Conservation (phyloP, 2,888 invertebrate species). For the Mythimna albipuncta region DNA sequence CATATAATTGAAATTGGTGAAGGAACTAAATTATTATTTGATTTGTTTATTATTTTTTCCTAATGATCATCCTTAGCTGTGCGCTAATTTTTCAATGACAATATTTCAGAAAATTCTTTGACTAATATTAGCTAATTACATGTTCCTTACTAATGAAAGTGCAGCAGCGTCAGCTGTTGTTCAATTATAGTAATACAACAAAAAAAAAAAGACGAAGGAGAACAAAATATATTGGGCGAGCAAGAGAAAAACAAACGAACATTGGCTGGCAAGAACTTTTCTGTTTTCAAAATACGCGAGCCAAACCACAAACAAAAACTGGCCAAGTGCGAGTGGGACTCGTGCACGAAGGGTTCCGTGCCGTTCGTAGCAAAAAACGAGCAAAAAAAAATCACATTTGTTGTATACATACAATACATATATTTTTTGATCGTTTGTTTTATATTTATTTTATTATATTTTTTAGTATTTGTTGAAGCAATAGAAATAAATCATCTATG, state of each 20-base stretch:
- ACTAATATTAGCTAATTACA: not conserved
- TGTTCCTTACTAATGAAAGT: not conserved
- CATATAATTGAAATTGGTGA: no score
- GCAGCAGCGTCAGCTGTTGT: not conserved
- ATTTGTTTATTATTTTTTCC: not conserved
- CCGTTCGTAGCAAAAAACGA: no score
- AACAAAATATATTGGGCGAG: conserved; percentile 3
- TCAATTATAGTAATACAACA: not conserved
- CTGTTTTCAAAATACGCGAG: conserved; percentile 26
- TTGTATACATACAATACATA: no score
- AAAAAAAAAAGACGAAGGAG: not conserved
- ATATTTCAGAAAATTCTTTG: not conserved
- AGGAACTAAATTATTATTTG: no score
- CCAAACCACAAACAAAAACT: not conserved
- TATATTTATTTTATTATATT: no score
- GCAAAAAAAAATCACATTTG: no score
- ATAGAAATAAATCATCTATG: no score
- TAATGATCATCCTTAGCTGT: not conserved
- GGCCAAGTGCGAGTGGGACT: no score
- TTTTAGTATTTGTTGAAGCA: no score
- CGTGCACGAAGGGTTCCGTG: no score
- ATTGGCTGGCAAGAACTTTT: conserved; percentile 10
- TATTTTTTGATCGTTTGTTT: no score
- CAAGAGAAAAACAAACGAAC: conserved; percentile 12
- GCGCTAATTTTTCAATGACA: not conserved